Conservation (phyloP, 2,797 vertebrate genomes). For the Anguilla megastoma region DNA sequence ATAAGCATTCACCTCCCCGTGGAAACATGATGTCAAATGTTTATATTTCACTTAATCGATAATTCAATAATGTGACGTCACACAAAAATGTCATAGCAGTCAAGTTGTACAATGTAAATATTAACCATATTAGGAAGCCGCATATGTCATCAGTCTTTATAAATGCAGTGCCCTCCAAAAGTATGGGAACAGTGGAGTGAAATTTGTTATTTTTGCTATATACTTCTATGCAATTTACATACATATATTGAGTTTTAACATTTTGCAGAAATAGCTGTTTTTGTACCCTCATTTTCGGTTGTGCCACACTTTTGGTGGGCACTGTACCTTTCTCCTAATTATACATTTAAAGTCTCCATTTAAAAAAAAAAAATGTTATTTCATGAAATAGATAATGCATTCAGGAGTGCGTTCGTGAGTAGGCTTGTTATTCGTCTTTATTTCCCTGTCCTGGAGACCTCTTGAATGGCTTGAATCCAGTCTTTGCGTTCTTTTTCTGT, state of each 20-base stretch:
- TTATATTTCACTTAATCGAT: background rate
- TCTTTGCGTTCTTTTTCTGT: slow-evolving; percentile 83
- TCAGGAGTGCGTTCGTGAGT: background rate
- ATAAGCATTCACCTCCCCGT: background rate
- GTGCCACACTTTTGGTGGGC: no score
- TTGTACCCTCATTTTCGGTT: no score
- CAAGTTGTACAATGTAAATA: background rate
- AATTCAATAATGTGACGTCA: background rate
- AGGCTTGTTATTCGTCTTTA: slow-evolving; percentile 57
- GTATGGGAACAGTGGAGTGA: no score
- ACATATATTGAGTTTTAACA: no score
- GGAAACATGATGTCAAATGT: background rate
- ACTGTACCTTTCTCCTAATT: no score
- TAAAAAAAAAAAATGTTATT: no score
- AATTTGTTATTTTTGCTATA: no score
- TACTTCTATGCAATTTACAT: no score
- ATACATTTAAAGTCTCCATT: no score
- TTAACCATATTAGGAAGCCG: background rate
- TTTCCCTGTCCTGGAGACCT: slow-evolving; percentile 85
- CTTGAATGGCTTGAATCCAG: slow-evolving; percentile 92
- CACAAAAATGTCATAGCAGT: background rate
- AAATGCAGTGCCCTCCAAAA: background rate
- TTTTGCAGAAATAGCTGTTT: no score
- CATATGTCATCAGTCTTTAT: background rate
- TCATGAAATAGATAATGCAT: no score